Evolutionary conservation across 2,797 vertebrate genomes (phyloP), one percentile per base, ranked within the genome.

Genomic region (Parauchenoglanis ngamensis): DNA sequence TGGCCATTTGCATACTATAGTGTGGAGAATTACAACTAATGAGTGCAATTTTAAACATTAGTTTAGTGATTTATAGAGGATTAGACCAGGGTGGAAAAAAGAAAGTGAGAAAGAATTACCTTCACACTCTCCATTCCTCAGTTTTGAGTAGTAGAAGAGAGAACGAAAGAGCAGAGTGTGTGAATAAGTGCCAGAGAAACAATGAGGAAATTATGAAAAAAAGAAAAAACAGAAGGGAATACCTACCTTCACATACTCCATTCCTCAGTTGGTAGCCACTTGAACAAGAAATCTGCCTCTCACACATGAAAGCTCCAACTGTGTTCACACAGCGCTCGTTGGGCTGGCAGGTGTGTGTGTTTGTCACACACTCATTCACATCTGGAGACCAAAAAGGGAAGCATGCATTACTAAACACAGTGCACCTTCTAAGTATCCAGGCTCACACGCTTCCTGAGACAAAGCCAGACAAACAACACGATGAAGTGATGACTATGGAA

Each of bases 241-340:
- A 85, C 93, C 89, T 92, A 98, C 98, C 98, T 92, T 94, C 89
- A 23, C 98, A 99, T 68, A 96, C 94, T 0, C 95, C 94, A 0
- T 96, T 96, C 88, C 91, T 92, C 76, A 95, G 91, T 86, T 93
- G 93, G 85, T 95, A 97, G 84, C 98, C 98, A 0, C 94, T 91
- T 57, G 96, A 95, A 92, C 98, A 99, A 57, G 90, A 94, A 88
- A 96, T 90, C n/a, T 94, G 94, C 91, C 93, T 95, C 90, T 97
- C 92, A 85, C 98, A 99, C 23, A 89, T 92, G 92, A 98, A 98
- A 2, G 97, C 98, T 13, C 97, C 97, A 85, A 95, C 7, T 0
- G 96, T 97, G 95, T 99, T 98, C 84, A 97, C 86, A 1, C 98
- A 99, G 91, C 92, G 96, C 92, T 98, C 95, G 0, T 93, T 89